Conservation (phyloP, 1,140 invertebrate species). For the Galleria mellonella region DNA sequence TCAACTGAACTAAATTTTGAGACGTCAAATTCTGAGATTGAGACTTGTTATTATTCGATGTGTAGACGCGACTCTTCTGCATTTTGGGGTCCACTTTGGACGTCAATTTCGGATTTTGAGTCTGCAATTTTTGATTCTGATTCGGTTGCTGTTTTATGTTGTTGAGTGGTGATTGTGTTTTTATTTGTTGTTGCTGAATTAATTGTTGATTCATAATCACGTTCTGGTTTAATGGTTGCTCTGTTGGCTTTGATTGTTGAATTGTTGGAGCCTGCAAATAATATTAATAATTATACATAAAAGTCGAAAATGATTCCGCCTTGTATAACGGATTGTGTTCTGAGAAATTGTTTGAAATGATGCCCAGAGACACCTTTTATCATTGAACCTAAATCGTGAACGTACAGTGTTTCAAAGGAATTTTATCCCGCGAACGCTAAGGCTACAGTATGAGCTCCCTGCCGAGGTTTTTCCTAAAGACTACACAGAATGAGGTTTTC, state of each 20-base stretch:
- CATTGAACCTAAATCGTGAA: too few species aligned
- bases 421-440: too few species aligned
- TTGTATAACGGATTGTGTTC: too few species aligned
- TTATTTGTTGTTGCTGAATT: slow-evolving; percentile 13
- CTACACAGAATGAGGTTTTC: too few species aligned
- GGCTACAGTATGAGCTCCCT: too few species aligned
- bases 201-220: slow-evolving; percentile 16
- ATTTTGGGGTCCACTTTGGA: slow-evolving; percentile 20
- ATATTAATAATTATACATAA: slow-evolving; percentile 1
- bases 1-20: slow-evolving; percentile 71
- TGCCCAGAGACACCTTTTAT: too few species aligned
- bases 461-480: too few species aligned
- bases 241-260: slow-evolving; percentile 4
- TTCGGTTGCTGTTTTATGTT: not conserved
- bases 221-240: slow-evolving; percentile 4
- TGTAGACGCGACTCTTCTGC: slow-evolving; percentile 40
- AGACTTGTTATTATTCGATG: slow-evolving; percentile 36
- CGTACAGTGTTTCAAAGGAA: too few species aligned
- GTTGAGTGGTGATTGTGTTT: not conserved
- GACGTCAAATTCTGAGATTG: slow-evolving; percentile 55
- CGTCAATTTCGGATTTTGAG: slow-evolving; percentile 14
- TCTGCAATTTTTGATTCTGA: not conserved
- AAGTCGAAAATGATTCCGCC: too few species aligned
- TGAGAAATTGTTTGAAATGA: too few species aligned
- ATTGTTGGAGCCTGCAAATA: slow-evolving; percentile 21